These are phyloP conservation scores for Poecile montanus DNA, from an alignment of 2,797 vertebrate genomes.

Conservation along the genomic window DNA sequence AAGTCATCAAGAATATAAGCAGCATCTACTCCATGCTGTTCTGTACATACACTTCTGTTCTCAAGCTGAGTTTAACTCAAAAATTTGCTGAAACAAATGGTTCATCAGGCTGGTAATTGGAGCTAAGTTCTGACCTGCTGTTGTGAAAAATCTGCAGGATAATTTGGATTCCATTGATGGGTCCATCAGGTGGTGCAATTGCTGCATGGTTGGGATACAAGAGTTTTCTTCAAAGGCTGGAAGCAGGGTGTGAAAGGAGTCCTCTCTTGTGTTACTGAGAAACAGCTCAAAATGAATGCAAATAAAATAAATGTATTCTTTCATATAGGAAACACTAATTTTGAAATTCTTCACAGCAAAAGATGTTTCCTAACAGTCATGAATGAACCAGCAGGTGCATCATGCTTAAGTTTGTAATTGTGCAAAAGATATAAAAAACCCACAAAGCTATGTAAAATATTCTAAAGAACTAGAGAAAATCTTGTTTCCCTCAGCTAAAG, in stretches of 20 bases:
- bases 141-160: not conserved
- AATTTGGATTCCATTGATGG: not conserved
- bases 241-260: not conserved
- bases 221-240: not conserved
- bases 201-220: slow-evolving; percentile 10
- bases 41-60: not conserved
- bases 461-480: not conserved
- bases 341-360: not conserved
- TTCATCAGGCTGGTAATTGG: not conserved
- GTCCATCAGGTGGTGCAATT: slow-evolving; percentile 67
- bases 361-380: not conserved
- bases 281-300: not conserved
- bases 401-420: not conserved
- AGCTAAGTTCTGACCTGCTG: not conserved
- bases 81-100: not conserved
- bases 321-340: not conserved
- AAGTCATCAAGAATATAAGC: not conserved
- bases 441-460: not conserved
- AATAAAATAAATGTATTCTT: not conserved
- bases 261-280: not conserved
- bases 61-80: not conserved
- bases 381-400: not conserved
- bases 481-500: not conserved
- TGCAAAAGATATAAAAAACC: not conserved
- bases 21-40: not conserved